A percentile compares a stretch with the other conserved stretches of the same genome.
These are phyloP conservation scores for Enoplosus armatus DNA, from an alignment of 2,797 vertebrate genomes.

Conservation along the genomic window DNA sequence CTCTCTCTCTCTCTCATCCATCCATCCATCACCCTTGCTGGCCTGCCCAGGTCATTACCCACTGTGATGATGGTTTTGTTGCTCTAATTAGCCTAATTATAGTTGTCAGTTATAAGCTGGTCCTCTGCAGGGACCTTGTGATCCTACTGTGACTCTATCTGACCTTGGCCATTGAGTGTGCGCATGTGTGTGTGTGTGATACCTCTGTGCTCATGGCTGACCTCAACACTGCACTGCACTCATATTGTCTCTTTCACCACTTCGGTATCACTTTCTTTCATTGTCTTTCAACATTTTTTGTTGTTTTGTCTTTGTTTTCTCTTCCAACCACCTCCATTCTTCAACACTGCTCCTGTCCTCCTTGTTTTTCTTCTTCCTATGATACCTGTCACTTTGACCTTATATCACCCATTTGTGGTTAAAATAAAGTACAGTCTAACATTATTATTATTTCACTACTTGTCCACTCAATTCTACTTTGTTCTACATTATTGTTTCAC, in stretches of 20 bases:
- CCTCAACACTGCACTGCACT: constrained; percentile 40
- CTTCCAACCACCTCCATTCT: not conserved
- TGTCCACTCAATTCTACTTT: constrained; percentile 11
- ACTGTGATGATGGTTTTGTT: constrained; percentile 80
- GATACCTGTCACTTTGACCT: not conserved
- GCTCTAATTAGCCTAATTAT: constrained; percentile 84
- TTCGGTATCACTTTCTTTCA: constrained; percentile 5
- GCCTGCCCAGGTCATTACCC: constrained; percentile 82
- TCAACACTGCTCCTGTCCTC: not conserved
- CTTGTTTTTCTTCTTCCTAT: not conserved
- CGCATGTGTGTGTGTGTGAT: constrained; percentile 50
- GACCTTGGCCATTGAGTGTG: constrained; percentile 69
- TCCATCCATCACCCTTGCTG: constrained; percentile 72
- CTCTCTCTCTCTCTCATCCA: constrained; percentile 35
- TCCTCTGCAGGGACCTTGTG: constrained; percentile 76
- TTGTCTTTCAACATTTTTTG: not conserved
- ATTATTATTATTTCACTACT: not conserved
- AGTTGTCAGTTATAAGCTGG: constrained; percentile 81
- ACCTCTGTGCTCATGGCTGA: constrained; percentile 46
- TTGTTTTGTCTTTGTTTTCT: not conserved
- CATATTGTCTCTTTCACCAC: not conserved
- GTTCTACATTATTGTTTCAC: constrained; percentile 7
- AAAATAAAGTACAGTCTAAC: constrained; percentile 2
- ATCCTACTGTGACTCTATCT: constrained; percentile 75
- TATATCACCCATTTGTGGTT: not conserved